A percentile compares a stretch with the other conserved stretches of the same genome.
phyloP scores from a whole-genome alignment of 2,113 vertebrate genomes.

The Edolisoma coerulescens region DNA sequence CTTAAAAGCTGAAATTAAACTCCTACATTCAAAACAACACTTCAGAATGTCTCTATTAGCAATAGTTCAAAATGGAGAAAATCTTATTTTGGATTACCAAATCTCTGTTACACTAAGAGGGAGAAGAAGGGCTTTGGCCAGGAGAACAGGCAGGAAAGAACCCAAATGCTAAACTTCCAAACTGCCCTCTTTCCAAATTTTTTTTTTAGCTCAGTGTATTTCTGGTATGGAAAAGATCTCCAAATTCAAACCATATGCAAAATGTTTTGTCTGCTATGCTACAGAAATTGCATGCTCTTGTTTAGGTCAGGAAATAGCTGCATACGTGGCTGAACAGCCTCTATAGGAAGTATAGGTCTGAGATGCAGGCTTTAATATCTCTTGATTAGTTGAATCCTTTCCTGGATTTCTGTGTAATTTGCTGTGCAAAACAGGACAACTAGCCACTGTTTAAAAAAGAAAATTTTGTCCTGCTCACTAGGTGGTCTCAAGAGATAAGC shows the following conservation, averaged over 20 bases:
- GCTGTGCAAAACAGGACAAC: neutral
- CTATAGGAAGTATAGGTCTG: neutral
- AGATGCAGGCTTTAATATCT: neutral
- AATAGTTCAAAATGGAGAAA: neutral
- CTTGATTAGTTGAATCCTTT: neutral
- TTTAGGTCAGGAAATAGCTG: neutral
- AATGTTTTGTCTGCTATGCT: neutral
- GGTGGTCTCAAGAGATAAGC: neutral
- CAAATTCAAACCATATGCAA: neutral
- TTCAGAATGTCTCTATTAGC: neutral
- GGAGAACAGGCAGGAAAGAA: neutral
- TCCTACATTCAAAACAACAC: neutral
- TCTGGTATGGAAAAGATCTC: neutral
- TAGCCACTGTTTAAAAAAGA: neutral
- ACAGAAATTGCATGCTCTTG: neutral
- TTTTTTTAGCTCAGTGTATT: neutral
- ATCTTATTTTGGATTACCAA: neutral
- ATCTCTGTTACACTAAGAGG: neutral
- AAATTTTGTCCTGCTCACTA: neutral
- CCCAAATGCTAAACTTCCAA: neutral
- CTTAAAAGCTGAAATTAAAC: neutral
- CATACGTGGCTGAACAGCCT: fast-evolving
- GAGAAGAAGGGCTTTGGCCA: neutral
- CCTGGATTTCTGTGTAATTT: neutral
- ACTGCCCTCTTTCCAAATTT: neutral